Base-by-base conservation (phyloP, 2,888 invertebrate species). In the Perdita meconis region DNA sequence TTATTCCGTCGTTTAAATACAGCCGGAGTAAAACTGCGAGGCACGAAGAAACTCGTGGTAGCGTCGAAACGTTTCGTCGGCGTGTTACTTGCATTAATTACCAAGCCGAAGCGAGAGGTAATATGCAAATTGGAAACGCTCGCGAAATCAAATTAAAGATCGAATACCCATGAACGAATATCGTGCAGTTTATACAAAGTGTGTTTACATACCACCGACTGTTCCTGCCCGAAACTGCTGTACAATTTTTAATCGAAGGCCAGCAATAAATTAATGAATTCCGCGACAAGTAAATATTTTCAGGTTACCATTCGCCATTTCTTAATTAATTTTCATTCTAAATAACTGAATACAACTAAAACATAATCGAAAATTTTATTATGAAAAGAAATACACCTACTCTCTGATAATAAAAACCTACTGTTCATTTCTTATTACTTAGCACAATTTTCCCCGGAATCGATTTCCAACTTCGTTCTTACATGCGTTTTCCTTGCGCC, bases 1-100 rank as follows among this genome's bases (percentile, higher is more conserved):
- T 78, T 78, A 77, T 63, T 51, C 44, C 40, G 22, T 73, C 59
- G 70, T 71, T 78, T 65, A 68, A 79, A 72, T 57, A 55, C 47
- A 55, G 24, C 59, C 24, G 51, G 64, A 19, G 36, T 50, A 56
- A 65, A 60, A 51, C 51, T 30, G 12, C 42, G 47, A 19, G 56
- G 12, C 30, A 30, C 2, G 55, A 78, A 78, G 65, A 42, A 75
- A 30, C 51, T 24, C 22, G 55, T 19, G n/a, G 47, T 57, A 63
- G 61, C 61, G 55, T 50, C 50, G 47, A 68, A 68, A 51, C 68
- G 57, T 63, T 69, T 69, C 53, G 30, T 42, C 30, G 56, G 16
- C 50, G 56, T 56, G 68, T 56, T 57, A 65, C 57, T 61, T 63
- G 63, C 38, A 63, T 78, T 72, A 67, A 72, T 77, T 71, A 68